Evolutionary conservation across 2,797 vertebrate genomes (phyloP).

Genomic region (Sebastes aleutianus): DNA sequence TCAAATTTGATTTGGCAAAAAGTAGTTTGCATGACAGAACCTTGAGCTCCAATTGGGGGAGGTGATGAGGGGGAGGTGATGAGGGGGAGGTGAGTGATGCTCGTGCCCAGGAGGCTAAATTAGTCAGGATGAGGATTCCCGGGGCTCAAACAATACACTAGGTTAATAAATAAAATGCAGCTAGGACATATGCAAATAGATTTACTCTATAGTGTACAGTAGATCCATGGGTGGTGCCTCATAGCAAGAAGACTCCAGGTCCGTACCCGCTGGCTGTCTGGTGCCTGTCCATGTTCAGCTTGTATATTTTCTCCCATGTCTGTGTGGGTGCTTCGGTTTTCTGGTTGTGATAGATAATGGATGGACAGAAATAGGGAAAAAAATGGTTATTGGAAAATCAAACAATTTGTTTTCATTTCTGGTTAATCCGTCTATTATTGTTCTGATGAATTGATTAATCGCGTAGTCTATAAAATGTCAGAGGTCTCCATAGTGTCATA

Average conservation of each 20-base stretch:
- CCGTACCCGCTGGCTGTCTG: background rate
- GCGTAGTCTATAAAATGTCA: background rate
- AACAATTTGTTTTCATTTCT: background rate
- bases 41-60: constrained; percentile 58
- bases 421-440: background rate
- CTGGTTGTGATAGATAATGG: background rate
- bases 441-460: background rate
- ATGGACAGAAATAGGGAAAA: background rate
- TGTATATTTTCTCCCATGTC: background rate
- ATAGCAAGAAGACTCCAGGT: background rate
- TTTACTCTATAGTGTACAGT: constrained; percentile 14
- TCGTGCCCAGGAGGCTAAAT: constrained; percentile 52
- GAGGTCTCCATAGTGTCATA: background rate
- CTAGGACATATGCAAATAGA: constrained; percentile 5
- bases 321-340: background rate
- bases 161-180: constrained; percentile 43
- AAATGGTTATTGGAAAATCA: background rate
- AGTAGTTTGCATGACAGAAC: constrained; percentile 72
- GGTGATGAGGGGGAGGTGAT: constrained; percentile 63
- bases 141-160: constrained; percentile 26
- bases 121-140: constrained; percentile 58
- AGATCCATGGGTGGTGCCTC: background rate
- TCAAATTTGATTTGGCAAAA: constrained; percentile 80
- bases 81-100: constrained; percentile 61
- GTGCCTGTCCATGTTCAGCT: background rate